Evolutionary conservation across 2,797 vertebrate genomes (phyloP).

Genomic region (Gallirallus australis): DNA sequence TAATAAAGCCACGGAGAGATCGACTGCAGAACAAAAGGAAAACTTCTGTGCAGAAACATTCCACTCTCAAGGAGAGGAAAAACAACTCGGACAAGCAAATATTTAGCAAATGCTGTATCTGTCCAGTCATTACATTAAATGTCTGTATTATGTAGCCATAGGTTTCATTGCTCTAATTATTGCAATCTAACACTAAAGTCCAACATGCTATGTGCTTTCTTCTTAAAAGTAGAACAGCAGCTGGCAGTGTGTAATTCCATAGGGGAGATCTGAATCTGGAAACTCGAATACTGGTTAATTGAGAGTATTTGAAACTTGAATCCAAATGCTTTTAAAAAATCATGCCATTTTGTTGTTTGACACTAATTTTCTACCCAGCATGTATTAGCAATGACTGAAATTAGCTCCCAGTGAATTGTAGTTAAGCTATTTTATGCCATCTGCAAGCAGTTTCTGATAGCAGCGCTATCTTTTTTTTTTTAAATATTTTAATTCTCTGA

Average conservation of each 20-base stretch:
- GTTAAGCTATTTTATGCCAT: conserved; percentile 77
- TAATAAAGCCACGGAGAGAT: not conserved
- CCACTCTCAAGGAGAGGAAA: not conserved
- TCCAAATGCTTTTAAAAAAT: conserved; percentile 77
- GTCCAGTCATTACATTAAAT: not conserved
- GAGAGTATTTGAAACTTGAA: conserved; percentile 70
- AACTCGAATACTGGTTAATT: conserved; percentile 70
- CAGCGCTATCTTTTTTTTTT: conserved; percentile 34
- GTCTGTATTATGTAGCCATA: not conserved
- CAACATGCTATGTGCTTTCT: not conserved
- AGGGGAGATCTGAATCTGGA: conserved; percentile 24
- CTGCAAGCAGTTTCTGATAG: conserved; percentile 63
- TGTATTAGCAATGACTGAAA: conserved; percentile 80
- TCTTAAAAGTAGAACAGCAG: not conserved
- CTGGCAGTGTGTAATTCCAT: not conserved
- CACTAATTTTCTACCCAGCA: conserved; percentile 81
- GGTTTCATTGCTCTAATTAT: not conserved
- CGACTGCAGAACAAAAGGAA: not conserved
- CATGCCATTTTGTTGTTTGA: conserved; percentile 79
- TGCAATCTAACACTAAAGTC: not conserved
- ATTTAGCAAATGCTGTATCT: not conserved
- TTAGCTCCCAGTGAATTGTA: conserved; percentile 80
- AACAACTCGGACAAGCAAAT: not conserved
- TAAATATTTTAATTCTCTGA: not conserved
- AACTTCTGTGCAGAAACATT: not conserved